These are phyloP conservation scores for Diadegma fenestrale DNA, from an alignment of 2,888 invertebrate species.

Conservation along the genomic window DNA sequence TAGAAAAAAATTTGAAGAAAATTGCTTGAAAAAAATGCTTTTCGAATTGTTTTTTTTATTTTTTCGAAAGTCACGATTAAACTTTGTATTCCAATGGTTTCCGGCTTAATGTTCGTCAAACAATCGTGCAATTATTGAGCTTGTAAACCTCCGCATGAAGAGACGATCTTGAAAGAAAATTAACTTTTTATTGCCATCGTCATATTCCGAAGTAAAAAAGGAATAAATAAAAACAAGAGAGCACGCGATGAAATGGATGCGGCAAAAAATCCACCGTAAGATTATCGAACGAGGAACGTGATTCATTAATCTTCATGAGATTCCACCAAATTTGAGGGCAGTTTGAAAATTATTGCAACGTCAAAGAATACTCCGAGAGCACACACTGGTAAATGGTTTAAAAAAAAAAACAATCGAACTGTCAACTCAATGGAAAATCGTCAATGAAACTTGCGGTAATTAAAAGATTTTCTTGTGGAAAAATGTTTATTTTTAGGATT, in stretches of 20 bases:
- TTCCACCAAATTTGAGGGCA: neutral
- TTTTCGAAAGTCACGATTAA: neutral
- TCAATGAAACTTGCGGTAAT: neutral
- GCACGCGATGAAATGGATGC: constrained; percentile 11
- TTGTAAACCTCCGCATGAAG: neutral
- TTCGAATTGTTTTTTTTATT: neutral
- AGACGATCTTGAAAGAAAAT: neutral
- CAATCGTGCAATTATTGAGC: neutral
- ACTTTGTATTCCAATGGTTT: neutral
- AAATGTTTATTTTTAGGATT: neutral
- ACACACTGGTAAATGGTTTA: neutral
- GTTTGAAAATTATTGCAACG: neutral
- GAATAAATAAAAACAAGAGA: neutral
- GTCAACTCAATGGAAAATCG: neutral
- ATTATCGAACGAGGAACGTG: neutral
- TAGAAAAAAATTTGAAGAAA: neutral
- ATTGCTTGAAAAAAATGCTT: neutral
- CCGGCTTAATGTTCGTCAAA: neutral
- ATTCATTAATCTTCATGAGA: neutral
- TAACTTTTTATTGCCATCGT: neutral
- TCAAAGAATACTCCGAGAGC: neutral
- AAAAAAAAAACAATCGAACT: neutral
- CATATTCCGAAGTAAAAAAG: neutral
- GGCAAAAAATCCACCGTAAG: neutral
- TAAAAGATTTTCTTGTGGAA: neutral